Conservation (phyloP, 2,888 invertebrate species). For the Monoplex corrugatus region DNA sequence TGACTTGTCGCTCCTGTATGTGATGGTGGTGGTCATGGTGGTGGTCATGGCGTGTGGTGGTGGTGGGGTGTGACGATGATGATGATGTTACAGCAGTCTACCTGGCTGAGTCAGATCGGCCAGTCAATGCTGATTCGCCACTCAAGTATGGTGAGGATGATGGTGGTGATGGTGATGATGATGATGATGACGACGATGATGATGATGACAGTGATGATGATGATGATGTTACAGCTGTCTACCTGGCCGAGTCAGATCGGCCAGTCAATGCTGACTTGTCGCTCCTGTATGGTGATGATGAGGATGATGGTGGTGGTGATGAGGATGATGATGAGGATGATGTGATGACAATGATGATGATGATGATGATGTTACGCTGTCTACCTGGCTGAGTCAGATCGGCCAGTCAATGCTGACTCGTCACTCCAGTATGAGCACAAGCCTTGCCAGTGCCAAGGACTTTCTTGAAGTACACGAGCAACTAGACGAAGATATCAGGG, state of each 20-base stretch:
- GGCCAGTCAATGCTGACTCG: constrained; percentile 89
- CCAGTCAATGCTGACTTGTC: constrained; percentile 88
- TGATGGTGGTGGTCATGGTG: background rate
- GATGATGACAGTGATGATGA: background rate
- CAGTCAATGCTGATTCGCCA: constrained; percentile 89
- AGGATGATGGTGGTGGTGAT: constrained; percentile 73
- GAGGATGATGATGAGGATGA: background rate
- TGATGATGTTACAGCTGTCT: constrained; percentile 82
- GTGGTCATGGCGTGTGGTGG: too few relatives aligned
- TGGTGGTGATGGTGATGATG: too few relatives aligned
- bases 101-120: constrained; percentile 89
- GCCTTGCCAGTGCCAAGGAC: constrained; percentile 85
- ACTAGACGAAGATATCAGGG: constrained; percentile 88
- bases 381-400: constrained; percentile 89
- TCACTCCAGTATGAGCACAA: constrained; percentile 88
- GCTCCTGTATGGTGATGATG: constrained; percentile 86
- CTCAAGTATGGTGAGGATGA: constrained; percentile 89
- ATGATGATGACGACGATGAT: too few relatives aligned
- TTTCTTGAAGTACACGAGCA: constrained; percentile 89
- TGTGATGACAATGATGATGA: too few relatives aligned
- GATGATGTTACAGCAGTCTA: constrained; percentile 83
- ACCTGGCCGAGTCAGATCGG: constrained; percentile 89
- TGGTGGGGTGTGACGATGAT: too few relatives aligned
- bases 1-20: constrained; percentile 89
- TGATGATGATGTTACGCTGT: constrained; percentile 80